Evolutionary conservation across 2,888 invertebrate genomes (phyloP).

Genomic region (Digitonthophagus gazella): DNA sequence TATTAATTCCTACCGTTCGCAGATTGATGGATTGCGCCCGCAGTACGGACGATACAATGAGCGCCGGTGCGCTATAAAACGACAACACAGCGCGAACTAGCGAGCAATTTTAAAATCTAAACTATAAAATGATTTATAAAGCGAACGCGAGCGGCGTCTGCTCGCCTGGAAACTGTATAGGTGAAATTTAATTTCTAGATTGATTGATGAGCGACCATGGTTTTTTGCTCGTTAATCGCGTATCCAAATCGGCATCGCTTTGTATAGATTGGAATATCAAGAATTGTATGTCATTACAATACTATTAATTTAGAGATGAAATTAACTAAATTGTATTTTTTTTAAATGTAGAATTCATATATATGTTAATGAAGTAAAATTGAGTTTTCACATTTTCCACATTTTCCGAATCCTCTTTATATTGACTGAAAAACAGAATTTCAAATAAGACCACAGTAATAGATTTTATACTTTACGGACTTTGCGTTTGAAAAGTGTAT

Average conservation of each 20-base stretch:
- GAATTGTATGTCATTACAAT: neutral
- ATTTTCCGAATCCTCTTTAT: too few relatives aligned
- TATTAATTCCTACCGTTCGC: conserved; percentile 11
- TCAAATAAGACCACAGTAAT: neutral
- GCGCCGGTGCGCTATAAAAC: conserved; percentile 1
- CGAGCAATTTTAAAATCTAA: conserved; percentile 18
- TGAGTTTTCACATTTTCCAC: too few relatives aligned
- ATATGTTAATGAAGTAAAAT: too few relatives aligned
- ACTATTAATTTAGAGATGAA: too few relatives aligned
- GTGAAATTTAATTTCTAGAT: conserved; percentile 9
- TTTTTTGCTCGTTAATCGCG: neutral
- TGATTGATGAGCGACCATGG: conserved; percentile 6
- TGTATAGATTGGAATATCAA: neutral
- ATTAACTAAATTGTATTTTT: too few relatives aligned
- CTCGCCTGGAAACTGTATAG: conserved; percentile 10
- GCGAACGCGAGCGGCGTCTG: conserved; percentile 1
- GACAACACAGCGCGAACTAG: conserved; percentile 10
- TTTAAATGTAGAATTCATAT: too few relatives aligned
- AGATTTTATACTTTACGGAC: neutral
- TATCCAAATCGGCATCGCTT: neutral
- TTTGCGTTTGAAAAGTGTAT: neutral
- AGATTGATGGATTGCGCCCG: conserved; percentile 13
- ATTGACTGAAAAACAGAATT: too few relatives aligned
- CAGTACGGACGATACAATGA: conserved; percentile 8
- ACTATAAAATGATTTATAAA: conserved; percentile 26